Conservation (phyloP, 1,140 invertebrate species). For the Aphaenogaster floridana region DNA sequence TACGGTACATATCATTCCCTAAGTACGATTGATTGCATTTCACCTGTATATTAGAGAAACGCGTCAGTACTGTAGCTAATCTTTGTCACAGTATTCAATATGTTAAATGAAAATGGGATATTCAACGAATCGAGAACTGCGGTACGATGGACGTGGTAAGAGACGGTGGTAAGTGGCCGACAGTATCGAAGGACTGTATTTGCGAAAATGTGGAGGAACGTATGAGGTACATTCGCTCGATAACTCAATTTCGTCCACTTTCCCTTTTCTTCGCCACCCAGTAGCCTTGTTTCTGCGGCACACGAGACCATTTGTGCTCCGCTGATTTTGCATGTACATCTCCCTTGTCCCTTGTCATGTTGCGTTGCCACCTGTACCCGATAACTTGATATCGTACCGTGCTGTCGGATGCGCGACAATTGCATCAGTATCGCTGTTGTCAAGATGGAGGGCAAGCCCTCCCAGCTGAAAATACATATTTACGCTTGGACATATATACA, state of each 20-base stretch:
- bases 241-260: slow-evolving; percentile 43
- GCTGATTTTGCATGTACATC: slow-evolving; percentile 38
- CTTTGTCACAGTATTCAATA: neutral
- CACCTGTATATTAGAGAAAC: neutral
- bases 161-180: slow-evolving; percentile 13
- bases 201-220: neutral
- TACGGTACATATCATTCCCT: neutral
- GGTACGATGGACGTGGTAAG: neutral
- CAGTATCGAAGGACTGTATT: slow-evolving; percentile 33
- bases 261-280: slow-evolving; percentile 15
- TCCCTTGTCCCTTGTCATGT: slow-evolving; percentile 33
- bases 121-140: slow-evolving; percentile 53
- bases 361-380: slow-evolving; percentile 28
- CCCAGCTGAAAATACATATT: slow-evolving; percentile 56
- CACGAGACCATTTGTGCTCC: neutral
- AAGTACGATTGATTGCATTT: slow-evolving; percentile 6
- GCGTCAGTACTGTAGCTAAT: neutral
- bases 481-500: slow-evolving; percentile 29
- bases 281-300: slow-evolving; percentile 31
- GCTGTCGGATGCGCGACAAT: slow-evolving; percentile 47
- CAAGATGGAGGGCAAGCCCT: neutral
- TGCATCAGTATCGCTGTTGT: slow-evolving; percentile 45
- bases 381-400: slow-evolving; percentile 48
- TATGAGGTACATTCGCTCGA: slow-evolving; percentile 27
- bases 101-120: slow-evolving; percentile 38